Conservation (phyloP, 2,888 invertebrate genomes). For the Agrochola lota region DNA sequence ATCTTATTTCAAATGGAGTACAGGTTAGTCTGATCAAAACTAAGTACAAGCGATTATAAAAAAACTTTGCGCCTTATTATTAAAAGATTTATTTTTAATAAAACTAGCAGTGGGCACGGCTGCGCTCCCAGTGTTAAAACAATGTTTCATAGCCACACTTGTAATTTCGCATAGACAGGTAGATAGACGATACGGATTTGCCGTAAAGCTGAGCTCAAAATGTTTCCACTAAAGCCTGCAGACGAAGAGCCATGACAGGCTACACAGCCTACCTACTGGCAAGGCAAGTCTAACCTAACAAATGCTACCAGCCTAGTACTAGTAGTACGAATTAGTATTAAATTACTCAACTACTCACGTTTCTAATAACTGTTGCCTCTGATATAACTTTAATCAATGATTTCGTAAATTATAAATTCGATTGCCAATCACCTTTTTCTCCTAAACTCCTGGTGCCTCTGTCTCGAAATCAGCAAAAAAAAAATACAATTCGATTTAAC, state of each 20-base stretch:
- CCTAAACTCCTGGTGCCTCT: constrained; percentile 29
- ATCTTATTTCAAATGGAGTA: too few relatives aligned
- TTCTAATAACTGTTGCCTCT: not conserved
- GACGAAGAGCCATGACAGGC: constrained; percentile 18
- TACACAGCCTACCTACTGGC: constrained; percentile 11
- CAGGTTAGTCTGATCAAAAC: not conserved
- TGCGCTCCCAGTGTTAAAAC: not conserved
- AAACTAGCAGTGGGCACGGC: not conserved
- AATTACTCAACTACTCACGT: not conserved
- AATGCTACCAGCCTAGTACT: constrained; percentile 11
- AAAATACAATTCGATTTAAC: constrained; percentile 11
- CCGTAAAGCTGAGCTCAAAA: constrained; percentile 29
- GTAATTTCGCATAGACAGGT: not conserved
- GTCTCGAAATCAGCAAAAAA: constrained; percentile 19
- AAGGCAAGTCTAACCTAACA: constrained; percentile 23
- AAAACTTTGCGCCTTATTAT: not conserved
- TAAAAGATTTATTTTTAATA: not conserved
- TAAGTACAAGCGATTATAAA: not conserved
- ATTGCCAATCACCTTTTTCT: constrained; percentile 11
- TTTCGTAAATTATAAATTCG: not conserved
- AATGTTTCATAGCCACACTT: not conserved
- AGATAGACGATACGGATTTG: constrained; percentile 10
- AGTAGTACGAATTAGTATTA: not conserved
- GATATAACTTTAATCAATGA: not conserved
- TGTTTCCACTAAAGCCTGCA: constrained; percentile 19